Percentiles rank a stretch among this genome's conserved stretches.
Conservation (phyloP, 2,113 vertebrate genomes). For the human (Homo sapiens) region DNA sequence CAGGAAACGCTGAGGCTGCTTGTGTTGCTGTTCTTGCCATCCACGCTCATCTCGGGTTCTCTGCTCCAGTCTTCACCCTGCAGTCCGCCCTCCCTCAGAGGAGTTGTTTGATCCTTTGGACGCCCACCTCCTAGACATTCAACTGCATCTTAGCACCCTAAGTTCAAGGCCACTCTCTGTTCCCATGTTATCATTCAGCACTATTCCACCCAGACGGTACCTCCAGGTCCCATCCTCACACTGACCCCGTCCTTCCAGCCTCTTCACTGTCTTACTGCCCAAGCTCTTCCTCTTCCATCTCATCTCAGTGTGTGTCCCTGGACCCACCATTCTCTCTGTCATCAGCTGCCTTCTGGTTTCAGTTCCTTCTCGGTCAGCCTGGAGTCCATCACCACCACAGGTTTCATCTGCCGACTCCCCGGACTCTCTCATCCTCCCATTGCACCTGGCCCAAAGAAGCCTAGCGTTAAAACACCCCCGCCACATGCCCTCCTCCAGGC, state of each 20-base stretch:
- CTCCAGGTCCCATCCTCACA: background rate
- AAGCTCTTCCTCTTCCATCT: background rate
- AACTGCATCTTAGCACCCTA: background rate
- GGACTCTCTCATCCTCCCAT: background rate
- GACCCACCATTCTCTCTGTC: background rate
- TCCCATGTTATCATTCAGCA: background rate
- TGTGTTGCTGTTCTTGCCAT: fast-evolving
- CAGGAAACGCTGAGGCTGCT: fast-evolving
- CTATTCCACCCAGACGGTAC: background rate
- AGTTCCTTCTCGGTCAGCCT: background rate
- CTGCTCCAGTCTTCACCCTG: background rate
- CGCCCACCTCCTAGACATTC: no score
- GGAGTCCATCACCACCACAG: background rate
- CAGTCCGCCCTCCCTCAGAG: background rate
- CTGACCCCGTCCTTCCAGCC: background rate
- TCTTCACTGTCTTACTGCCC: background rate
- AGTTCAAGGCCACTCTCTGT: no score
- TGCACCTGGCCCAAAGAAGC: no score
- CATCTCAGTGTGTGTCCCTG: background rate
- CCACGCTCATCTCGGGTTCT: background rate
- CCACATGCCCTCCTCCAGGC: no score
- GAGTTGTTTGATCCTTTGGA: background rate
- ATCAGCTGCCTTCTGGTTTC: background rate
- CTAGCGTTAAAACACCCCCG: background rate
- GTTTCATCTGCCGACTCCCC: background rate